A percentile compares a stretch with the other conserved stretches of the same genome.
phyloP scores from a whole-genome alignment of 1,140 invertebrate species.

The Drosophila sp. region DNA sequence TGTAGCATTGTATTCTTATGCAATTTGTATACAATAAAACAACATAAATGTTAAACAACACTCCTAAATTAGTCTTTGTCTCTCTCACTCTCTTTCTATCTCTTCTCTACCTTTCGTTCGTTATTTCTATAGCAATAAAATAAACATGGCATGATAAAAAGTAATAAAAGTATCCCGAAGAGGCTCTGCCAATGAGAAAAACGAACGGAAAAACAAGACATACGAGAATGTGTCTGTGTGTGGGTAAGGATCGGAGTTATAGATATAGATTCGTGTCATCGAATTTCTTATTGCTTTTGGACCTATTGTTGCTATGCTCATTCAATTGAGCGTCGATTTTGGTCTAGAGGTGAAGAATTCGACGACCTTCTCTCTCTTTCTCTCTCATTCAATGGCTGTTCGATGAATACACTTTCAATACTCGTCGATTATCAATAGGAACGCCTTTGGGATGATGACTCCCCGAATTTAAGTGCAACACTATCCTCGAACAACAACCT shows the following conservation, averaged over 20 bases:
- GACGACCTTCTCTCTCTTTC: neutral
- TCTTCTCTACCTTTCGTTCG: no score
- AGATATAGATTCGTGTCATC: neutral
- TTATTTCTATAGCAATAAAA: no score
- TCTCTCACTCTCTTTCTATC: no score
- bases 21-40: no score
- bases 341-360: neutral
- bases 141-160: no score
- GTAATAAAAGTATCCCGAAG: no score
- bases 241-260: neutral
- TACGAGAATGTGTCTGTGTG: neutral
- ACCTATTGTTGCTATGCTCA: neutral
- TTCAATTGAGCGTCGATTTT: neutral
- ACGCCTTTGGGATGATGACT: constrained; percentile 17
- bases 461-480: constrained; percentile 28
- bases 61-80: no score
- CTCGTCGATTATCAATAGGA: neutral
- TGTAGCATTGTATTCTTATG: no score
- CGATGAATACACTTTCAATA: neutral
- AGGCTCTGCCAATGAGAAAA: no score
- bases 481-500: neutral
- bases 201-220: no score
- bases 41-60: no score
- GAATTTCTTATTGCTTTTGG: neutral
- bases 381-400: neutral